phyloP scores from a whole-genome alignment of 2,888 invertebrate species.

The Achlya flavicornis region DNA sequence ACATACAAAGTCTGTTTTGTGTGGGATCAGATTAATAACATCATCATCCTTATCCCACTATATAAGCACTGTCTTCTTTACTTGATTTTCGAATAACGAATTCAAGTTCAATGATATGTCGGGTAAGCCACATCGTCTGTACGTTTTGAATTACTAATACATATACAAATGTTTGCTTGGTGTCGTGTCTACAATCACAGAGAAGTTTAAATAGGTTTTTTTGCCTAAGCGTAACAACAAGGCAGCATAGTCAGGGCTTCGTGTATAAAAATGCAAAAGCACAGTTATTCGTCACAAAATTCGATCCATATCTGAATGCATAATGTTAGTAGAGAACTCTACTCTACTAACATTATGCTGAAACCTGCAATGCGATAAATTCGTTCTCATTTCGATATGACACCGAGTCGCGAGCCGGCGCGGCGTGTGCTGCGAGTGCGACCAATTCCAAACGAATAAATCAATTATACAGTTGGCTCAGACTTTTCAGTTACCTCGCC shows the following conservation, averaged over 20 bases:
- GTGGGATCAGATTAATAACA: too few relatives aligned
- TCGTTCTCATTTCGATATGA: constrained; percentile 7
- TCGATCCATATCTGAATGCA: constrained; percentile 9
- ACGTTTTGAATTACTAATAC: too few relatives aligned
- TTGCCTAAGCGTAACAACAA: neutral
- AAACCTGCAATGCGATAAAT: constrained; percentile 9
- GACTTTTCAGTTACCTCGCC: neutral
- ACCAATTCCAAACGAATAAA: constrained; percentile 2
- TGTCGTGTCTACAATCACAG: too few relatives aligned
- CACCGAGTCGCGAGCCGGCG: neutral
- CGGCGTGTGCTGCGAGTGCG: neutral
- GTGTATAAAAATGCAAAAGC: neutral
- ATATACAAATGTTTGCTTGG: too few relatives aligned
- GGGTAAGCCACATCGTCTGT: too few relatives aligned
- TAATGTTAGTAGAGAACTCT: neutral
- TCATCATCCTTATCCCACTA: too few relatives aligned
- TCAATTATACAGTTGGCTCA: constrained; percentile 5
- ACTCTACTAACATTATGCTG: too few relatives aligned
- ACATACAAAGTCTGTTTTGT: too few relatives aligned
- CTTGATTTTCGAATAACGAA: too few relatives aligned
- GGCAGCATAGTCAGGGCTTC: neutral
- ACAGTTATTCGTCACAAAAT: neutral
- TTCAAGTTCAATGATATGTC: too few relatives aligned
- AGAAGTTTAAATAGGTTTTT: neutral
- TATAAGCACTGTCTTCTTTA: too few relatives aligned